Percentiles rank a stretch among this genome's conserved stretches.
phyloP scores from a whole-genome alignment of 2,113 vertebrate species.

The Bombycilla garrulus region DNA sequence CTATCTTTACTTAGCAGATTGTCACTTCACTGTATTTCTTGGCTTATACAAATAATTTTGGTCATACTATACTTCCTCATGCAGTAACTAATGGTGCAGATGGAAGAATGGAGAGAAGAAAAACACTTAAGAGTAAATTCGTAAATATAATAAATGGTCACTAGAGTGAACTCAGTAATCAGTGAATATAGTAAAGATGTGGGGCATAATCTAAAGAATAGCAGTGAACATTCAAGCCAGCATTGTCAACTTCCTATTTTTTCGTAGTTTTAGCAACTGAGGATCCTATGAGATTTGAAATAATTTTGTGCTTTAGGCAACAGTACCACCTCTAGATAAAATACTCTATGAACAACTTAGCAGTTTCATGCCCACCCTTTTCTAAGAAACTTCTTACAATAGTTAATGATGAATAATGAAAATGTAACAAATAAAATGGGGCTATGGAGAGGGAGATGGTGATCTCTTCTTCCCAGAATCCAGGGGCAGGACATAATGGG shows the following conservation, averaged over 20 bases:
- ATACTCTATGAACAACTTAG: not conserved
- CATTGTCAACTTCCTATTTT: not conserved
- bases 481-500: fast-evolving
- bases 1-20: not conserved
- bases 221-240: not conserved
- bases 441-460: not conserved
- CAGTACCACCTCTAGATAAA: constrained; percentile 65
- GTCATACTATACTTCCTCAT: not conserved
- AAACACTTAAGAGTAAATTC: not conserved
- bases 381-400: not conserved
- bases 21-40: not conserved
- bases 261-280: not conserved
- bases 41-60: not conserved
- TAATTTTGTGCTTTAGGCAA: constrained; percentile 20
- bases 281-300: not conserved
- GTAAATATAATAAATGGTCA: not conserved
- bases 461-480: not conserved
- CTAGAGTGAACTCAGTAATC: not conserved
- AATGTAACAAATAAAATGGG: not conserved
- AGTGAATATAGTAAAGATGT: not conserved
- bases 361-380: not conserved
- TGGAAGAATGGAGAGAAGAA: not conserved
- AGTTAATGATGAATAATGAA: not conserved
- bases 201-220: not conserved
- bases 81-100: not conserved